Conservation (phyloP, 2,797 vertebrate species). For the Euphonia xanthogaster region DNA sequence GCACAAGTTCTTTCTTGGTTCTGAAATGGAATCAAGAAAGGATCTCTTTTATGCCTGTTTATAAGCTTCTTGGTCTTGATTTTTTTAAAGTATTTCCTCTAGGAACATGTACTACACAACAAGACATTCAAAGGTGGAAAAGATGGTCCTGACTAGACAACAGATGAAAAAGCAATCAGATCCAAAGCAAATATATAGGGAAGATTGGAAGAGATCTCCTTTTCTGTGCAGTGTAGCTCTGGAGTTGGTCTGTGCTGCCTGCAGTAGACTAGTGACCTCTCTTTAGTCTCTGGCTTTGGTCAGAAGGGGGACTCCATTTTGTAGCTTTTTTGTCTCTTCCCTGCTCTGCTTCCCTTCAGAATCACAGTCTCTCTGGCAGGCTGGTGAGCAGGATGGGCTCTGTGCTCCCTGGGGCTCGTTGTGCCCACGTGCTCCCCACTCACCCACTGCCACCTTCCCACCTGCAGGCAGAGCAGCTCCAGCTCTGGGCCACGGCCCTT, state of each 20-base stretch:
- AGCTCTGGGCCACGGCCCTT: background rate
- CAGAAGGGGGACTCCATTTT: background rate
- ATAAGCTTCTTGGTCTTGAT: background rate
- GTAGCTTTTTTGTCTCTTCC: background rate
- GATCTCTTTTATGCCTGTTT: background rate
- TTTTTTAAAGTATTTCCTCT: background rate
- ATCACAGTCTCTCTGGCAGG: too few species aligned
- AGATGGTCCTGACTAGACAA: background rate
- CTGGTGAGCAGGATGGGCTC: background rate
- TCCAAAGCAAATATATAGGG: background rate
- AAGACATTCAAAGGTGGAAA: background rate
- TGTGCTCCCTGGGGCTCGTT: rapidly evolving
- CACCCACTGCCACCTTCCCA: rapidly evolving
- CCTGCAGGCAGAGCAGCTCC: background rate
- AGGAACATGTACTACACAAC: background rate
- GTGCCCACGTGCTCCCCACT: background rate
- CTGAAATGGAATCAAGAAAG: background rate
- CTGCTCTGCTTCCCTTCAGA: background rate
- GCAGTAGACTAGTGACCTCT: background rate
- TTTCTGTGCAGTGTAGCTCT: background rate
- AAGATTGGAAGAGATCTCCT: background rate
- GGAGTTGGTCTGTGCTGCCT: background rate
- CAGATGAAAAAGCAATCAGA: background rate
- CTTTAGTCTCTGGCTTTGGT: background rate
- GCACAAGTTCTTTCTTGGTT: rapidly evolving